phyloP scores from a whole-genome alignment of 2,888 invertebrate genomes.

The Papilio protenor region DNA sequence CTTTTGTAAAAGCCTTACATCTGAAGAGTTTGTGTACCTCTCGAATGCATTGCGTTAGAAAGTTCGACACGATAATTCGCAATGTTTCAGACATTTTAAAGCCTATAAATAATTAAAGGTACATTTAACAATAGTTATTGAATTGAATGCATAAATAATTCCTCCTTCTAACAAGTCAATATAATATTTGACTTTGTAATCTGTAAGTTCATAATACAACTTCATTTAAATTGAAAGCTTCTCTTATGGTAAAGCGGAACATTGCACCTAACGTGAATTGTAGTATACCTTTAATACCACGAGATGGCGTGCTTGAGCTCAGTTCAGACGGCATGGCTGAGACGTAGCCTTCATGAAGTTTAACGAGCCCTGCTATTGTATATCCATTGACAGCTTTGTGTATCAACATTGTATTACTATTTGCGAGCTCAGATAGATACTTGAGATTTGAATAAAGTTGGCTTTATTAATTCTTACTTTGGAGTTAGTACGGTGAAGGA shows the following conservation, averaged over 20 bases:
- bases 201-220: not conserved
- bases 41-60: conserved; percentile 10
- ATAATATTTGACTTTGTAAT: not conserved
- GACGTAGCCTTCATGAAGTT: conserved; percentile 56
- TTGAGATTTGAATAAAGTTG: not conserved
- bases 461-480: not conserved
- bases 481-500: not conserved
- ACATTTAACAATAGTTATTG: no score
- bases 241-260: not conserved
- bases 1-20: conserved; percentile 37
- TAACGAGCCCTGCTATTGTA: conserved; percentile 54
- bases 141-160: no score
- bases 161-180: no score
- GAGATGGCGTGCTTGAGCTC: conserved; percentile 38
- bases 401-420: conserved; percentile 23
- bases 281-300: conserved; percentile 21
- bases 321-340: conserved; percentile 42
- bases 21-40: conserved; percentile 18
- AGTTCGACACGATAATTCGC: not conserved
- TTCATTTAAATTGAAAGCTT: not conserved
- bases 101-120: not conserved
- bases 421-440: not conserved
- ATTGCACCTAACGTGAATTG: not conserved
- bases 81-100: not conserved
- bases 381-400: conserved; percentile 53